These are phyloP conservation scores for Hyposmocoma kahamanoa DNA, from an alignment of 1,140 invertebrate genomes.

Conservation along the genomic window DNA sequence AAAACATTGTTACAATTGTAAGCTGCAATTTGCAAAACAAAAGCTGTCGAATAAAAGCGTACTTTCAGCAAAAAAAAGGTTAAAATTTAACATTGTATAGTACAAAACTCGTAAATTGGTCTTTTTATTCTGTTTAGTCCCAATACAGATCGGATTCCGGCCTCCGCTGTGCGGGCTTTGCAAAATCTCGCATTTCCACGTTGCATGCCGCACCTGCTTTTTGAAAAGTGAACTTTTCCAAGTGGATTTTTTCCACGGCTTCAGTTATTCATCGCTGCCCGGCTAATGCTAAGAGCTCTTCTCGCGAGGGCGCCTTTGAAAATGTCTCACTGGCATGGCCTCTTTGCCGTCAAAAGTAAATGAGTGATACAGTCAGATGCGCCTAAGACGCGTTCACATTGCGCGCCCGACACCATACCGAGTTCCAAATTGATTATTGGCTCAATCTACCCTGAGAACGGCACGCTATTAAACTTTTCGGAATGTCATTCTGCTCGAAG, in stretches of 20 bases:
- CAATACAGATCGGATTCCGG: conserved; percentile 4
- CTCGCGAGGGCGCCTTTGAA: conserved; percentile 23
- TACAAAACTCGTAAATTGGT: conserved; percentile 1
- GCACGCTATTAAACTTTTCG: too few relatives aligned
- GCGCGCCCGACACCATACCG: conserved; percentile 1
- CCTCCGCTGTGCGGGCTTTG: neutral
- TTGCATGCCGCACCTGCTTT: conserved; percentile 16
- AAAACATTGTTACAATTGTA: too few relatives aligned
- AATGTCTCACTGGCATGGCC: conserved; percentile 20
- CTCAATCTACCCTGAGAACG: too few relatives aligned
- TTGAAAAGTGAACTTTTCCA: conserved; percentile 3
- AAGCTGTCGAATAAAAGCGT: too few relatives aligned
- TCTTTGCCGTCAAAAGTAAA: conserved; percentile 31
- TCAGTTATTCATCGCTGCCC: conserved; percentile 32
- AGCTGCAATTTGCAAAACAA: too few relatives aligned
- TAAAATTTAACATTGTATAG: neutral
- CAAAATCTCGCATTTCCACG: conserved; percentile 3
- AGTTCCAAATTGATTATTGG: conserved; percentile 9
- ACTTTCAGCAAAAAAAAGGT: neutral
- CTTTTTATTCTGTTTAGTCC: conserved; percentile 15
- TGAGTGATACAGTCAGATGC: conserved; percentile 27
- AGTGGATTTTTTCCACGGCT: neutral
- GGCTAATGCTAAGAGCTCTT: conserved; percentile 34
- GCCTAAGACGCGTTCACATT: conserved; percentile 22
- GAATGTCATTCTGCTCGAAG: too few relatives aligned